Conservation (phyloP, 2,113 vertebrate genomes). For the Scalopus aquaticus region DNA sequence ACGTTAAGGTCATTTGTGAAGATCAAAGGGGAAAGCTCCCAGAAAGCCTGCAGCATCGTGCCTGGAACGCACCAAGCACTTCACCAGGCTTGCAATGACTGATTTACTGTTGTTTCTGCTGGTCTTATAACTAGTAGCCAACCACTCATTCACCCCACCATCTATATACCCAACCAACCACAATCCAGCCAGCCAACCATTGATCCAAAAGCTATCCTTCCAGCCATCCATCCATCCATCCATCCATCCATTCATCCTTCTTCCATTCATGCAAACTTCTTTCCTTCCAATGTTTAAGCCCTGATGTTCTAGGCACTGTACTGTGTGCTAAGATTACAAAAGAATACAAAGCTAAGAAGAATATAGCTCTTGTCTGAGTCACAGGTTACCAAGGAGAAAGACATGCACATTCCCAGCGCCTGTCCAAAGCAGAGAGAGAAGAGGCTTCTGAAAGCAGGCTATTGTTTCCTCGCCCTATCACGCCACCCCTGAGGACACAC, state of each 20-base stretch:
- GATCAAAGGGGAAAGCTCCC: rapidly evolving
- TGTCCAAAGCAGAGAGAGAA: background rate
- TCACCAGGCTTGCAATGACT: rapidly evolving
- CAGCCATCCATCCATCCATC: no score
- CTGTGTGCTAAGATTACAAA: background rate
- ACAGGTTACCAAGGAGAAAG: background rate
- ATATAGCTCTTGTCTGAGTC: background rate
- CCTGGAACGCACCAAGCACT: rapidly evolving
- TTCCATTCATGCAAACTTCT: background rate
- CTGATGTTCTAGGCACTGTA: no score
- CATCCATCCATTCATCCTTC: no score
- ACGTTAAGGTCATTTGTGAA: rapidly evolving
- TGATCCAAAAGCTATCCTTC: no score
- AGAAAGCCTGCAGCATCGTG: rapidly evolving
- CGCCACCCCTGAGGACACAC: background rate
- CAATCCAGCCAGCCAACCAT: rapidly evolving
- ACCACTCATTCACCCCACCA: rapidly evolving
- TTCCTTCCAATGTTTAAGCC: background rate
- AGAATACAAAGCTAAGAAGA: background rate
- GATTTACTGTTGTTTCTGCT: background rate
- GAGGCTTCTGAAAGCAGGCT: background rate
- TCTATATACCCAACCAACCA: rapidly evolving
- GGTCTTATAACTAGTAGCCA: background rate
- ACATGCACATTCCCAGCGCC: rapidly evolving
- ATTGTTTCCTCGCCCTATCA: rapidly evolving